Conservation (phyloP, 2,113 vertebrate species). For the Archilochus colubris region DNA sequence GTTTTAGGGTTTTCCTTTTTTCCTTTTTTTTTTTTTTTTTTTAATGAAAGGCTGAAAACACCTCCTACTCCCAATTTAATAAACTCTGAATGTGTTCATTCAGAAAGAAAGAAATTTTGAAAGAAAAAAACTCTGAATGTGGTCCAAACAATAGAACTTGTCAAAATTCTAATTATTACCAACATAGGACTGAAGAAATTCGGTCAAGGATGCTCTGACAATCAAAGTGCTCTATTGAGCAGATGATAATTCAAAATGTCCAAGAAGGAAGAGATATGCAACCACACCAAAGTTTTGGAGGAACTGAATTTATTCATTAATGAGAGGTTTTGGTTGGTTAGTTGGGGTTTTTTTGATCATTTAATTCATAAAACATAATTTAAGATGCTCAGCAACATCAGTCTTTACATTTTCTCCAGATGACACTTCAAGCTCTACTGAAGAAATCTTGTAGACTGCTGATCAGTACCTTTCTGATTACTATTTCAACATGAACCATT, state of each 20-base stretch:
- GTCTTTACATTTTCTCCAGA: not conserved
- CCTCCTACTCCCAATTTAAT: not conserved
- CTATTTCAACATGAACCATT: not conserved
- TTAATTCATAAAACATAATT: not conserved
- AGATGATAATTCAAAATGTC: not conserved
- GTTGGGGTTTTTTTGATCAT: not conserved
- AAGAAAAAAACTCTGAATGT: not conserved
- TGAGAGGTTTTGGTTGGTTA: not conserved
- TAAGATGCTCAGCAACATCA: not conserved
- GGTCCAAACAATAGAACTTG: not conserved
- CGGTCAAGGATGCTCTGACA: not conserved
- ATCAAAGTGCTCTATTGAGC: not conserved
- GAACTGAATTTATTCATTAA: not conserved
- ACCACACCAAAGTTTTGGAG: not conserved
- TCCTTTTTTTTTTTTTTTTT: not conserved
- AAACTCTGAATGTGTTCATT: not conserved
- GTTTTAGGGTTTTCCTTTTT: not conserved
- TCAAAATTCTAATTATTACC: not conserved
- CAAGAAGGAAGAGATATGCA: not conserved
- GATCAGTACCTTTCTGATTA: not conserved
- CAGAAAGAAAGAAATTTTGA: no score
- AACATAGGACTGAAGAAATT: not conserved
- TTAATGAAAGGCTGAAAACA: conserved; percentile 24
- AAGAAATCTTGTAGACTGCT: not conserved
- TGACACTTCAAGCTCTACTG: not conserved